Evolutionary conservation across 2,888 invertebrate species (phyloP), one percentile per base, ranked within the genome.

Genomic region (Myopa testacea): DNA sequence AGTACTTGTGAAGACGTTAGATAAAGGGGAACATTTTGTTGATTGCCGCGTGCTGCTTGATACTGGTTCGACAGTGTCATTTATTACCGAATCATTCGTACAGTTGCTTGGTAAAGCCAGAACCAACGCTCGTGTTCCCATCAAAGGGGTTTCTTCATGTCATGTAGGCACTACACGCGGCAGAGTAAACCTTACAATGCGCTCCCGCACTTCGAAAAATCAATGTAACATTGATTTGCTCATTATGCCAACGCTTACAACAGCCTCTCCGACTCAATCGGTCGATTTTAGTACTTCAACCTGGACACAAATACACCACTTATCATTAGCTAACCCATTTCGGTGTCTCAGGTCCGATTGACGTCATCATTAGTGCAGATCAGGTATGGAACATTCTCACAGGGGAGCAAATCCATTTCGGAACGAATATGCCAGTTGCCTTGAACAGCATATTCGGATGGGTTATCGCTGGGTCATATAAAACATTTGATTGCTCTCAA

Each of bases 371-470:
- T 75, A 79, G 79, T 50, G 79, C 75, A 37, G 80, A 80, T 71
- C 72, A 78, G 62, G 45, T 69, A 38, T 78, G 78, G 76, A 78
- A 63, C 52, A 78, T 78, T 72, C 77, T 50, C 62, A 78, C 65
- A 34, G 75, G 78, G 3, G 73, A 80, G 38, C 75, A 73, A 37
- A 52, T 78, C 16, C 45, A 70, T 34, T 78, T 79, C 38, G 40
- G 62, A 12, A 40, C 19, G 50, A 12, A n/a, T 4, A n/a, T 74
- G 19, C 77, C 78, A 34, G 63, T 76, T 40, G 80, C 79, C 8
- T 65, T 81, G 62, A 76, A 80, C 12, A 80, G 74, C 8, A 75
- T 79, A 3, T 80, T 80, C 75, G 79, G 80, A 34, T 81, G 81
- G 78, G 78, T 80, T 4, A 71, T 78, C 14, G 62, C 72, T n/a